These are phyloP conservation scores for Nymphalis c-album DNA, from an alignment of 2,888 invertebrate genomes.

Conservation along the genomic window DNA sequence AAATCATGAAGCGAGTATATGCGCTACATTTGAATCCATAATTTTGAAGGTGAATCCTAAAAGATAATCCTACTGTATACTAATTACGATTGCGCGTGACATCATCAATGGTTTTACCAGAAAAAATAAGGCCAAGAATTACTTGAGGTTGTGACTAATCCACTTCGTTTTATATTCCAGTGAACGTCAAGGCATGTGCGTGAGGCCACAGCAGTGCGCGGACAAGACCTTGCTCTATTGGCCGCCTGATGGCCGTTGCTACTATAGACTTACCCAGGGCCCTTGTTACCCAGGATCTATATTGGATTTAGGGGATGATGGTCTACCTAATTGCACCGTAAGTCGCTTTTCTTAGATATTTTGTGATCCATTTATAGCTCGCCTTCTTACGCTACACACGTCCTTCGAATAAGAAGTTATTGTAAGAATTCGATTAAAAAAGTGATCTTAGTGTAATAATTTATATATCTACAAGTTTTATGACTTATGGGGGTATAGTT, in stretches of 20 bases:
- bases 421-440: too few relatives aligned
- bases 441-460: too few relatives aligned
- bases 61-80: background rate
- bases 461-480: too few relatives aligned
- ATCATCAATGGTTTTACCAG: constrained; percentile 20
- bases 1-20: too few relatives aligned
- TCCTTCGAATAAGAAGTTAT: too few relatives aligned
- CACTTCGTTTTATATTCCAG: constrained; percentile 30
- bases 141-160: constrained; percentile 14
- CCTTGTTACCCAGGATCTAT: constrained; percentile 89
- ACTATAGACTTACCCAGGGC: constrained; percentile 85
- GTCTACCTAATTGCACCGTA: constrained; percentile 85
- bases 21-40: too few relatives aligned
- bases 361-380: too few relatives aligned
- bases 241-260: constrained; percentile 89
- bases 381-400: too few relatives aligned
- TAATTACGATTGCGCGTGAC: background rate
- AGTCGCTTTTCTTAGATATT: constrained; percentile 38
- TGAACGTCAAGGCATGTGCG: constrained; percentile 87
- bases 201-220: constrained; percentile 83
- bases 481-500: too few relatives aligned
- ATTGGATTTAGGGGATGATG: constrained; percentile 81
- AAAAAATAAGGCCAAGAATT: constrained; percentile 22
- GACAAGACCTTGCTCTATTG: constrained; percentile 86
- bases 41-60: too few relatives aligned